These are phyloP conservation scores for Zaprionus lachaisei DNA, from an alignment of 1,140 invertebrate genomes.

Conservation along the genomic window DNA sequence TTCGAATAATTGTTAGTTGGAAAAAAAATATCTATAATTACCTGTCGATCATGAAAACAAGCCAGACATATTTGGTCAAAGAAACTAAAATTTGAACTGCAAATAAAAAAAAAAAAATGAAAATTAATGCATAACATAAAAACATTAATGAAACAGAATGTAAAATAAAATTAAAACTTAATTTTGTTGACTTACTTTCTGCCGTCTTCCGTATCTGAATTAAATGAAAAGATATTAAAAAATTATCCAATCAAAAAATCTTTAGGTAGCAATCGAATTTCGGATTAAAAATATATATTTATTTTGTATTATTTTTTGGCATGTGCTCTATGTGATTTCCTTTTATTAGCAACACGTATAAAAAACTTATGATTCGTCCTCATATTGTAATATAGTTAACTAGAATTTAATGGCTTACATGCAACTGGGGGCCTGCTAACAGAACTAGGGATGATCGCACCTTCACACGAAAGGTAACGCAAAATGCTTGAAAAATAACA, in stretches of 20 bases:
- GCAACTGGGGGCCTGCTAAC: background rate
- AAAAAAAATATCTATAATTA: conserved; percentile 7
- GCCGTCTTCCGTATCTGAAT: background rate
- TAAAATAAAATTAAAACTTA: conserved; percentile 6
- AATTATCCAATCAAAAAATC: background rate
- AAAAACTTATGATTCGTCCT: conserved; percentile 68
- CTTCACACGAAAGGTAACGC: background rate
- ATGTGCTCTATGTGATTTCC: conserved; percentile 32
- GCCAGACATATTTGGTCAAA: background rate
- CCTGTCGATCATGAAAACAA: background rate
- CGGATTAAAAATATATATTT: background rate
- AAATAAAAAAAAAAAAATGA: conserved; percentile 5
- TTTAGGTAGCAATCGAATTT: background rate
- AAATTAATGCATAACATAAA: background rate
- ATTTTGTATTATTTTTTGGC: conserved; percentile 26
- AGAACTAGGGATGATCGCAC: background rate
- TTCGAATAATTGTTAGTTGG: background rate
- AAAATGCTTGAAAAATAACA: conserved; percentile 39
- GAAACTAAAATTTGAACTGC: conserved; percentile 7
- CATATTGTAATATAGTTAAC: conserved; percentile 5
- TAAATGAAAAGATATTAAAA: background rate
- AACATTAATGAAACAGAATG: background rate
- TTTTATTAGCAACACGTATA: conserved; percentile 72
- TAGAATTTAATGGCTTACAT: conserved; percentile 18
- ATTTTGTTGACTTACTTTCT: background rate